These are phyloP conservation scores for Limnephilus lunatus DNA, from an alignment of 2,888 invertebrate genomes.

Conservation along the genomic window DNA sequence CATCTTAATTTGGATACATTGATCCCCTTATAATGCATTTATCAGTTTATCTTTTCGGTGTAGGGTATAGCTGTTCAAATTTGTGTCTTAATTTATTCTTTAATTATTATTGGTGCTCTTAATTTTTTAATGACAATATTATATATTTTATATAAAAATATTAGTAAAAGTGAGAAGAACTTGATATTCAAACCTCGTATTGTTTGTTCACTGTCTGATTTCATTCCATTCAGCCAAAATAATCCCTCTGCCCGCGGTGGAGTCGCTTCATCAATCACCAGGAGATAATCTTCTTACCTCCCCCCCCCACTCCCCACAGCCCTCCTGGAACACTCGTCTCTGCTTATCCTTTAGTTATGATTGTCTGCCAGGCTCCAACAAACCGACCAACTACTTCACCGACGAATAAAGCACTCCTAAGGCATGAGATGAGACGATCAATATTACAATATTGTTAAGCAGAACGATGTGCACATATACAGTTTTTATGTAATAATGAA, in stretches of 20 bases:
- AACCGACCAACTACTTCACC: not conserved
- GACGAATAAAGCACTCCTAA: not conserved
- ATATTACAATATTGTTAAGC: not conserved
- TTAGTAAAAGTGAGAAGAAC: not conserved
- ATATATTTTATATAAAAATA: not conserved
- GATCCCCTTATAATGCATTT: too few relatives aligned
- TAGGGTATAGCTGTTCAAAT: too few relatives aligned
- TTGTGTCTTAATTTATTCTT: too few relatives aligned
- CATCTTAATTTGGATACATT: too few relatives aligned
- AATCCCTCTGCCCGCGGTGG: slow-evolving; percentile 10
- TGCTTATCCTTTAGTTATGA: slow-evolving; percentile 41
- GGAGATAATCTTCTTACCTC: slow-evolving; percentile 37
- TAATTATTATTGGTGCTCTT: too few relatives aligned
- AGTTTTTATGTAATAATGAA: too few relatives aligned
- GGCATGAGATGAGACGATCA: not conserved
- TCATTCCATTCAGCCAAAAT: slow-evolving; percentile 37
- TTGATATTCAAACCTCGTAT: slow-evolving; percentile 26
- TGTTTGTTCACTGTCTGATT: slow-evolving; percentile 41
- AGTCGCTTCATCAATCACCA: slow-evolving; percentile 41
- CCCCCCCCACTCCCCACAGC: not conserved
- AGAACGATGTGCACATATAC: too few relatives aligned
- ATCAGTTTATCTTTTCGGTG: too few relatives aligned
- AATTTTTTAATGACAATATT: too few relatives aligned
- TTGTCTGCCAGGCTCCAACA: slow-evolving; percentile 15
- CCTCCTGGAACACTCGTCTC: slow-evolving; percentile 6